Percentiles rank a stretch among this genome's conserved stretches.
These are phyloP conservation scores for Prionace glauca DNA, from an alignment of 2,797 vertebrate species.

Conservation along the genomic window DNA sequence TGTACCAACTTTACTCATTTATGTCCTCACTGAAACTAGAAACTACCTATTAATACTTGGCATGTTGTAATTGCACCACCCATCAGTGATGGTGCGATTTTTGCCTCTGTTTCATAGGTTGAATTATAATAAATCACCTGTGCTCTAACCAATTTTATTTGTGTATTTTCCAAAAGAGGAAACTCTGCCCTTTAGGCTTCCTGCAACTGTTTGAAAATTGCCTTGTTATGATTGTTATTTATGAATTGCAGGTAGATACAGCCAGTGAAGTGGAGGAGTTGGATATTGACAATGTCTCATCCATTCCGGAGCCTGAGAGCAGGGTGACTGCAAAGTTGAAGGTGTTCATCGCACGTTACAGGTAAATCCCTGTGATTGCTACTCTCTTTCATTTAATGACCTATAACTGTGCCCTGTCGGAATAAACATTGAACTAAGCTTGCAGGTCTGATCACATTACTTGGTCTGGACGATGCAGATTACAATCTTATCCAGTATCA, in stretches of 20 bases:
- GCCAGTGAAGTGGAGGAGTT: slow-evolving; percentile 96
- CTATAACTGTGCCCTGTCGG: neutral
- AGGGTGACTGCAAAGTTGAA: slow-evolving; percentile 77
- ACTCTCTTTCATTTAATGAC: neutral
- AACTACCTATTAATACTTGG: too few relatives aligned
- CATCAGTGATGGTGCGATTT: neutral
- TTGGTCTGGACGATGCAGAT: neutral
- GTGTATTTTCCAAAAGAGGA: neutral
- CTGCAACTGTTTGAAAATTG: neutral
- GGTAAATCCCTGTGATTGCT: slow-evolving; percentile 53
- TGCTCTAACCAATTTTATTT: neutral
- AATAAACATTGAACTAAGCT: neutral
- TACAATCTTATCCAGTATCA: neutral
- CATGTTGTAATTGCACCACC: neutral
- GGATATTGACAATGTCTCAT: slow-evolving; percentile 77
- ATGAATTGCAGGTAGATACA: slow-evolving; percentile 77
- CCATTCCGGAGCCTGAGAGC: slow-evolving; percentile 66
- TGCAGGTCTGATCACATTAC: neutral
- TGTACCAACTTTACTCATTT: too few relatives aligned
- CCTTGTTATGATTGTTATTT: neutral
- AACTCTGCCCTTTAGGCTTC: neutral
- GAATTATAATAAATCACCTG: neutral
- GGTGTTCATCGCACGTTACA: slow-evolving; percentile 93
- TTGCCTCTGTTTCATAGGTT: neutral
- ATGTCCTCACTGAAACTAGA: too few relatives aligned